Percentiles rank a stretch among this genome's conserved stretches.
These are phyloP conservation scores for Sycophila sp. DNA, from an alignment of 1,140 invertebrate species.

Conservation along the genomic window DNA sequence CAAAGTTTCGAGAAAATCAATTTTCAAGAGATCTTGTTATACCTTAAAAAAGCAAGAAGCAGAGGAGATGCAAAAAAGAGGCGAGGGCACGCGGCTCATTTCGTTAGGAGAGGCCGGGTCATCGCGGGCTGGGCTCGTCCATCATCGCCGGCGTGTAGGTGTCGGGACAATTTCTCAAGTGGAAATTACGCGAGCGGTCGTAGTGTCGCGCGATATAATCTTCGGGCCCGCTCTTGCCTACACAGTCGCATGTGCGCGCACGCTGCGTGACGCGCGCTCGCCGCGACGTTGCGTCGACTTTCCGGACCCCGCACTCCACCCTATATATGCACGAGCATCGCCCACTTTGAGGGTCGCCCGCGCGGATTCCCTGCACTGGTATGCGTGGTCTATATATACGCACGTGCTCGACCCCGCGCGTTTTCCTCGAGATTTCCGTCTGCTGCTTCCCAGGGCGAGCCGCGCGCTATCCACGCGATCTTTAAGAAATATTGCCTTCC, in stretches of 20 bases:
- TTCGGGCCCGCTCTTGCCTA: not conserved
- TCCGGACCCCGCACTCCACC: too few relatives aligned
- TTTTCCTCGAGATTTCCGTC: slow-evolving; percentile 21
- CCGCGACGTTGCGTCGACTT: too few relatives aligned
- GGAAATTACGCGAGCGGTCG: slow-evolving; percentile 19
- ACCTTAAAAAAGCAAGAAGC: too few relatives aligned
- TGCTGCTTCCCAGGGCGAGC: too few relatives aligned
- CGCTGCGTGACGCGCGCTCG: too few relatives aligned
- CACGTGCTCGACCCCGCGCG: not conserved
- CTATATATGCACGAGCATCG: not conserved
- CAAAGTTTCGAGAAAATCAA: too few relatives aligned
- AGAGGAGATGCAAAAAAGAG: not conserved
- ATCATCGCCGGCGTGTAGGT: not conserved
- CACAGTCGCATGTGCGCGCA: not conserved
- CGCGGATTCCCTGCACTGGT: not conserved
- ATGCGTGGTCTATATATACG: too few relatives aligned
- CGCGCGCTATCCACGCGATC: slow-evolving; percentile 7
- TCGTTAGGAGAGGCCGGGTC: not conserved
- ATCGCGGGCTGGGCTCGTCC: not conserved
- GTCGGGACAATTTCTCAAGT: slow-evolving; percentile 11
- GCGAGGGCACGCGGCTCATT: not conserved
- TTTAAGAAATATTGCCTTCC: not conserved
- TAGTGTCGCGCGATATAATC: not conserved
- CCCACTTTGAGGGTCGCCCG: not conserved
- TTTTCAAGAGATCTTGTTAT: too few relatives aligned